Conservation (phyloP, 2,113 vertebrate genomes). For the Callorhinus ursinus region DNA sequence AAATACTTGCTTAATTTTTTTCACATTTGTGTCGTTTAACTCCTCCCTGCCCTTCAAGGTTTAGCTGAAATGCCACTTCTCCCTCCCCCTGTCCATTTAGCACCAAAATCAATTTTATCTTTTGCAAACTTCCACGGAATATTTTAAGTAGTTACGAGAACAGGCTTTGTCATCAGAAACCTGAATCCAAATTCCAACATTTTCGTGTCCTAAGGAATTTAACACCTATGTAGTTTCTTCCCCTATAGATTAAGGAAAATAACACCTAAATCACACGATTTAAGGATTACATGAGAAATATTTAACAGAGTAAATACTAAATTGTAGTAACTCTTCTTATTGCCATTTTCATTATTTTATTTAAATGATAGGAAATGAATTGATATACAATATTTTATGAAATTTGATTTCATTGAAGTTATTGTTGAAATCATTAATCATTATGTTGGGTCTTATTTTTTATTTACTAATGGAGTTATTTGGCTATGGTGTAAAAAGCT, state of each 20-base stretch:
- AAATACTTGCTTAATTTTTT: background rate
- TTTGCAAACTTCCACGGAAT: background rate
- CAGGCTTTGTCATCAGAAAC: constrained; percentile 18
- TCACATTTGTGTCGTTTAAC: background rate
- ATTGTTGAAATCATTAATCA: background rate
- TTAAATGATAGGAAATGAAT: background rate
- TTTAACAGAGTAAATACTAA: background rate
- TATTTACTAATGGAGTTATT: background rate
- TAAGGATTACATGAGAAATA: background rate
- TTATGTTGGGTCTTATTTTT: background rate
- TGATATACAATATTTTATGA: background rate
- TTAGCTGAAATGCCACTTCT: background rate
- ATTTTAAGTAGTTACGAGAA: constrained; percentile 38
- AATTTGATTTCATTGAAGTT: background rate
- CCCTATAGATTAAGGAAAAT: background rate
- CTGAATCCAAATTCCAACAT: background rate
- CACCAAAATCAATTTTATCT: background rate
- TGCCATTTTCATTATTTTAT: background rate
- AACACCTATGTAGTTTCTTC: background rate
- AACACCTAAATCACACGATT: background rate
- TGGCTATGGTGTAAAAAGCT: background rate
- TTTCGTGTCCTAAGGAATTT: background rate
- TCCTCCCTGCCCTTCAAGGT: background rate
- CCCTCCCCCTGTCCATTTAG: background rate
- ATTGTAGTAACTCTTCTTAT: background rate